phyloP scores from a whole-genome alignment of 2,888 invertebrate species.

The Pristionchus maxplancki region DNA sequence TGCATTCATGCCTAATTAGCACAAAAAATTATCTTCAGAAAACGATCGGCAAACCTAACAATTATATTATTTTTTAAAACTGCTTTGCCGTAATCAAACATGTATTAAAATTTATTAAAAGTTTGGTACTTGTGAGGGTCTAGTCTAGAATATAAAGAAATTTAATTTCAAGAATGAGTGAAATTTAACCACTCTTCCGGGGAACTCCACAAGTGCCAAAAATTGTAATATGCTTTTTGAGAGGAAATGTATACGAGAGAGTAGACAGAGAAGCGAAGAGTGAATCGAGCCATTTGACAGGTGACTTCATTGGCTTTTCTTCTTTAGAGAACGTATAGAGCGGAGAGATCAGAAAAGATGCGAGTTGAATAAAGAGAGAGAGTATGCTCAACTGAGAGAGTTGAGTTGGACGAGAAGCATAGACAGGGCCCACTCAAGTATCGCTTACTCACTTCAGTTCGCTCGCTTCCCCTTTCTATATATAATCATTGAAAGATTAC shows the following conservation, averaged over 20 bases:
- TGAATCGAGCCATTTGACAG: conserved; percentile 17
- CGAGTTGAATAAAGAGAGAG: neutral
- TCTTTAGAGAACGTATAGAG: neutral
- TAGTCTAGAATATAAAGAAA: no score
- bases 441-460: conserved; percentile 20
- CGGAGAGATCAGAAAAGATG: neutral
- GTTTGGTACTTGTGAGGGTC: no score
- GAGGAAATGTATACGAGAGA: no score
- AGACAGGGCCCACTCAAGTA: neutral
- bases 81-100: no score
- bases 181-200: no score
- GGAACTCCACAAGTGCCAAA: no score
- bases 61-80: no score
- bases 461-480: neutral
- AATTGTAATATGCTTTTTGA: no score
- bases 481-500: neutral
- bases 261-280: neutral
- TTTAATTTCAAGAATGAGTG: no score
- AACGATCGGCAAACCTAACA: no score
- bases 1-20: neutral
- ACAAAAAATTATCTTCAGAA: no score
- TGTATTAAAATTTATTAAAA: no score
- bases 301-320: neutral
- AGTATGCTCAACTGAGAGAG: neutral
- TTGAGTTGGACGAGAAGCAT: neutral